Evolutionary conservation across 2,113 vertebrate genomes (phyloP).

Genomic region (Cyprinodon brontotheroides): DNA sequence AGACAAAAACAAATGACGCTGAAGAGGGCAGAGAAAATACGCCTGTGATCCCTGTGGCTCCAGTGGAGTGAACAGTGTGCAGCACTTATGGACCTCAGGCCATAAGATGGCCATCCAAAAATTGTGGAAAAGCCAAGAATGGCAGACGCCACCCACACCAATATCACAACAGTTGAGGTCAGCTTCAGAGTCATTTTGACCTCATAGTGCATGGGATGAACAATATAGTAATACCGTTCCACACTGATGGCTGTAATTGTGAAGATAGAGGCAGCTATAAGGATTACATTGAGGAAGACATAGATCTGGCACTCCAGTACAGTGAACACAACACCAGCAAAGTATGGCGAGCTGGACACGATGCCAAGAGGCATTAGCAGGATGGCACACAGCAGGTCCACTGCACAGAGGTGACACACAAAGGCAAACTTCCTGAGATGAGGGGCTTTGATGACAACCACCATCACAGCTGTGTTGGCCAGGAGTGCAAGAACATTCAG

Average conservation of each 20-base stretch:
- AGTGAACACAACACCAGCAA: slow-evolving; percentile 83
- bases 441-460: slow-evolving; percentile 86
- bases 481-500: slow-evolving; percentile 85
- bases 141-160: slow-evolving; percentile 85
- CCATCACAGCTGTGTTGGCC: slow-evolving; percentile 86
- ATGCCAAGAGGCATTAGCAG: slow-evolving; percentile 92
- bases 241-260: slow-evolving; percentile 90
- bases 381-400: slow-evolving; percentile 89
- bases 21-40: slow-evolving; percentile 83
- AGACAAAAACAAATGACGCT: slow-evolving; percentile 84
- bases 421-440: slow-evolving; percentile 89
- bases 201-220: slow-evolving; percentile 91
- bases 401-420: slow-evolving; percentile 89
- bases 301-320: slow-evolving; percentile 84
- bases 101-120: slow-evolving; percentile 79
- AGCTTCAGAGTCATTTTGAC: slow-evolving; percentile 87
- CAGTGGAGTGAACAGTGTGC: slow-evolving; percentile 83
- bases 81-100: slow-evolving; percentile 76
- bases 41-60: slow-evolving; percentile 82
- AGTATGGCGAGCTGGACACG: slow-evolving; percentile 85
- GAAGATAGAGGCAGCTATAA: slow-evolving; percentile 90
- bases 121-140: slow-evolving; percentile 81
- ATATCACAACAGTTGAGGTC: slow-evolving; percentile 78
- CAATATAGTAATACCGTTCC: slow-evolving; percentile 93
- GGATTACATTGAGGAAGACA: slow-evolving; percentile 86